phyloP scores from a whole-genome alignment of 2,797 vertebrate species.

The Tamandua tetradactyla region DNA sequence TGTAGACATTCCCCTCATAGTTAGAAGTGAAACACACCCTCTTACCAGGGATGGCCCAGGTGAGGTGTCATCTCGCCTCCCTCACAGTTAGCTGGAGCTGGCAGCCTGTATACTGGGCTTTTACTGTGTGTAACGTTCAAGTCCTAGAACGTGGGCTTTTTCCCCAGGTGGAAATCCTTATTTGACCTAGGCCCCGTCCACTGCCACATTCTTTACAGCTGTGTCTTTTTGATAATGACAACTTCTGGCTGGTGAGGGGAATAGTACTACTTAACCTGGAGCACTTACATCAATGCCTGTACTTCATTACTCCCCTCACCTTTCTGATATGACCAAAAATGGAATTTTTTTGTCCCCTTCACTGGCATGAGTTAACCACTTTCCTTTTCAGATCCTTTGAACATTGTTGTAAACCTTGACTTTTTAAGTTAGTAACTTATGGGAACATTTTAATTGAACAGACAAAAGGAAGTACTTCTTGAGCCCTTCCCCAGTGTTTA shows the following conservation, averaged over 20 bases:
- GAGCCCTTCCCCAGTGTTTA: not conserved
- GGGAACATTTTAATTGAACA: slow-evolving; percentile 39
- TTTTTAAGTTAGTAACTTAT: not conserved
- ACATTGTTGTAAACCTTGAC: not conserved
- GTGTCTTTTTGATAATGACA: not conserved
- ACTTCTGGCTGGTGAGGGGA: not conserved
- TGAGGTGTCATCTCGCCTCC: not conserved
- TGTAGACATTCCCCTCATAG: not conserved
- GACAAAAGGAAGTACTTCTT: not conserved
- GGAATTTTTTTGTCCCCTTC: not conserved
- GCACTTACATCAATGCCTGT: not conserved
- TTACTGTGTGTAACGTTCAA: not conserved
- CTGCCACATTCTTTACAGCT: not conserved
- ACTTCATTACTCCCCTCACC: not conserved
- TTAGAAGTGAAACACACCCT: not conserved
- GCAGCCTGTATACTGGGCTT: not conserved
- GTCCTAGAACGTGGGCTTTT: not conserved
- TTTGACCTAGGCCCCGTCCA: not conserved
- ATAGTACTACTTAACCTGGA: not conserved
- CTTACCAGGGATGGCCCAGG: not conserved
- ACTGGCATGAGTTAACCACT: not conserved
- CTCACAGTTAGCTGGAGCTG: not conserved
- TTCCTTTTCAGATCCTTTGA: slow-evolving; percentile 24
- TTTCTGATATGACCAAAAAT: slow-evolving; percentile 65
- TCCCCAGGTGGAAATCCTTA: not conserved